Evolutionary conservation across 2,888 invertebrate species (phyloP), one percentile per base, ranked within the genome.

Genomic region (Amaurobius ferox): DNA sequence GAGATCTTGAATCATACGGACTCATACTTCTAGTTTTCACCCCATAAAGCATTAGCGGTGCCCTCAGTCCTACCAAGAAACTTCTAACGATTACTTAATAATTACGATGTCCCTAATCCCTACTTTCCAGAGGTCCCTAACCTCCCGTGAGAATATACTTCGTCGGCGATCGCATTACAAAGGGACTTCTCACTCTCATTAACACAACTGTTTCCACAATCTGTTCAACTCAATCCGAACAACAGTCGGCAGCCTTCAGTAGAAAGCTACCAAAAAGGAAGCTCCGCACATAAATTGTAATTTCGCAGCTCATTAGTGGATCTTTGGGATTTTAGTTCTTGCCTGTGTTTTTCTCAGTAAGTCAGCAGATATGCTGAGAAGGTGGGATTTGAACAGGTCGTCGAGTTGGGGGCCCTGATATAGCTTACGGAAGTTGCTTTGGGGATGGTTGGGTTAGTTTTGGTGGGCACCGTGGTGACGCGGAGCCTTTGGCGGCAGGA

Each of bases 191-290:
- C 55, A 16, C 55, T 23, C 55, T 55, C 55, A 55, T 55, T 55
- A 55, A 55, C 55, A 16, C 55, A 55, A 55, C 55, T 55, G 55
- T 55, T 55, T 23, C 55, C 55, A 55, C 55, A 55, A 55, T 55
- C 55, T 55, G 55, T 23, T 55, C 23, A 55, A 19, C 55, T 55
- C 55, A 55, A 23, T 55, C 23, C 55, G 3, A 55, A 19, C 55
- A 55, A n/a, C 1, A 23, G 55, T 55, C 55, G 55, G 55, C 55
- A 55, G 23, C 55, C 16, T 5, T n/a, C 23, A 5, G 19, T 23
- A 44, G 23, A 55, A 23, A 55, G 23, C 55, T 2, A 7, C 13
- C 55, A 6, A 7, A 5, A 11, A 55, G 55, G 55, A 55, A 55
- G 16, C 23, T 23, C 55, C 23, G 23, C 23, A 55, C 55, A 55